Percentiles rank a stretch among this genome's conserved stretches.
phyloP scores from a whole-genome alignment of 2,888 invertebrate species.

The Sphaeridia pumilis region DNA sequence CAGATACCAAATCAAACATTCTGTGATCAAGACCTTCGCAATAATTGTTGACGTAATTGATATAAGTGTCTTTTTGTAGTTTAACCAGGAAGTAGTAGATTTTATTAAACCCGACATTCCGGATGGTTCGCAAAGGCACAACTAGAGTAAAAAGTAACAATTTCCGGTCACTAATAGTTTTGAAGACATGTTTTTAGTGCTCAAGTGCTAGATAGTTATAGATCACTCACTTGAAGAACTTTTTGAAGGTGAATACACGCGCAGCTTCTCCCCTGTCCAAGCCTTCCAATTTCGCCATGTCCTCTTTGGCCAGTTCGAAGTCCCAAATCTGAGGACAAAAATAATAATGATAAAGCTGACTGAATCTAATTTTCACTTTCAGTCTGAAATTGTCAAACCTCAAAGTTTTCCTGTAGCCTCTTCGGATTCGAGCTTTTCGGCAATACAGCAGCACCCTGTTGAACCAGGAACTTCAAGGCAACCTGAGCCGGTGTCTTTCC shows the following conservation, averaged over 20 bases:
- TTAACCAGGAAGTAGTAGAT: too few species aligned
- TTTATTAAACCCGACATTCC: too few species aligned
- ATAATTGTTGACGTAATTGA: too few species aligned
- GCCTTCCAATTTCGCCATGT: not conserved
- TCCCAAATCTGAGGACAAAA: conserved; percentile 3
- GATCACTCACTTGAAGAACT: not conserved
- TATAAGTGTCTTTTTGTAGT: too few species aligned
- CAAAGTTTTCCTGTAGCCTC: not conserved
- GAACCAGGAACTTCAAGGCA: not conserved
- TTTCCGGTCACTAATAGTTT: not conserved
- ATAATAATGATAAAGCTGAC: too few species aligned
- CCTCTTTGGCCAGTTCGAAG: conserved; percentile 6
- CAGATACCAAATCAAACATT: too few species aligned
- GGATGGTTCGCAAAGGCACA: not conserved
- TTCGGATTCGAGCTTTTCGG: not conserved
- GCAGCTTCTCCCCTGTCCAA: conserved; percentile 8
- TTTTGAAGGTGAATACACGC: not conserved
- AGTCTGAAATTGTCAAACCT: conserved; percentile 1
- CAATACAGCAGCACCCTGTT: not conserved
- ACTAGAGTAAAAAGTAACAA: not conserved
- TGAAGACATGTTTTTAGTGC: not conserved
- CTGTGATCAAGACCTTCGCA: too few species aligned
- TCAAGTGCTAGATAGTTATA: too few species aligned
- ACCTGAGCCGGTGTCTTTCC: not conserved
- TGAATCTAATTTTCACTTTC: too few species aligned